These are phyloP conservation scores for Melanogrammus aeglefinus DNA, from an alignment of 2,797 vertebrate genomes.

Conservation along the genomic window DNA sequence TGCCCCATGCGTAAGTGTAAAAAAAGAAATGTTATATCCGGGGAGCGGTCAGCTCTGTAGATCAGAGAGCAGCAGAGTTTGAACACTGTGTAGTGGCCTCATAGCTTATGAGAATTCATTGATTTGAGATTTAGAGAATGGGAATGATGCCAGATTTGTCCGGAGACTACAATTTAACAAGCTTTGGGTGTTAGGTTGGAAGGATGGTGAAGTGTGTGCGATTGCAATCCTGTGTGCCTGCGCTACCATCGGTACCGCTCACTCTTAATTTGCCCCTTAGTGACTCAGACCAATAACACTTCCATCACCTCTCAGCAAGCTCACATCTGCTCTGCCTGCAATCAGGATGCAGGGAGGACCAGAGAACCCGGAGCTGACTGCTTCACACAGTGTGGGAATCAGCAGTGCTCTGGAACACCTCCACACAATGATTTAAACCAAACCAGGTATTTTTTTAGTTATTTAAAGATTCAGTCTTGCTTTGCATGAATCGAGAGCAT, in stretches of 20 bases:
- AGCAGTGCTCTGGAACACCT: not conserved
- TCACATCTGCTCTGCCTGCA: not conserved
- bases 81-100: constrained; percentile 29
- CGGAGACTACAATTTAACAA: constrained; percentile 40
- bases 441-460: not conserved
- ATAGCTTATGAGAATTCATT: constrained; percentile 44
- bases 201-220: not conserved
- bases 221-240: constrained; percentile 14
- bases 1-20: not conserved
- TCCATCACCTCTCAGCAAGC: not conserved
- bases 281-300: not conserved
- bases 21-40: too few species aligned
- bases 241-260: not conserved
- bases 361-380: not conserved
- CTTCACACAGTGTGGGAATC: not conserved
- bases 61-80: constrained; percentile 41
- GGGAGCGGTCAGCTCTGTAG: constrained; percentile 39
- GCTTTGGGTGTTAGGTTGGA: constrained; percentile 29
- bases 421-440: not conserved
- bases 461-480: not conserved
- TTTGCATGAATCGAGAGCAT: constrained; percentile 26
- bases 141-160: constrained; percentile 26
- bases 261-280: constrained; percentile 1
- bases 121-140: constrained; percentile 34
- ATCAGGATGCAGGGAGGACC: not conserved